Evolutionary conservation across 1,140 invertebrate species (phyloP).

Genomic region (Chymomyza costata): DNA sequence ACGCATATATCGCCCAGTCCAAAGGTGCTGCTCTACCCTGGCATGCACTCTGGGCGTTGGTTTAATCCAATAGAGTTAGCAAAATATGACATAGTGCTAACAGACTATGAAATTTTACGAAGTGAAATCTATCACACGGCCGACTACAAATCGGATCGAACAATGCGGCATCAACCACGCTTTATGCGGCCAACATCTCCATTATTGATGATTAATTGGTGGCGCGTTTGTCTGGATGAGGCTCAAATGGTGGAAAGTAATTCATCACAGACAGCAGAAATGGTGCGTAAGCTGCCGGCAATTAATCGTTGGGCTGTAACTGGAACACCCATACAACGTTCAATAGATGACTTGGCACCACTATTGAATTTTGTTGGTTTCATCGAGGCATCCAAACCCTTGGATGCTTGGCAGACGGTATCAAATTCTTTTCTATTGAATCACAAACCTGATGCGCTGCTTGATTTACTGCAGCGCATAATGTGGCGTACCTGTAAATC

Average conservation of each 20-base stretch:
- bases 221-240: slow-evolving; percentile 88
- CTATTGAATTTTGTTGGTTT: slow-evolving; percentile 81
- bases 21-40: slow-evolving; percentile 78
- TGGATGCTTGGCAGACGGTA: slow-evolving; percentile 77
- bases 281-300: slow-evolving; percentile 81
- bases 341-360: slow-evolving; percentile 81
- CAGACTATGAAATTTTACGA: slow-evolving; percentile 82
- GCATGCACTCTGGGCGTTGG: slow-evolving; percentile 78
- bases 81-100: slow-evolving; percentile 85
- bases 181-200: slow-evolving; percentile 77
- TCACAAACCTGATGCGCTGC: slow-evolving; percentile 53
- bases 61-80: slow-evolving; percentile 81
- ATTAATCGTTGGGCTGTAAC: slow-evolving; percentile 86
- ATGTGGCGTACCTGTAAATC: slow-evolving; percentile 82
- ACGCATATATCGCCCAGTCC: slow-evolving; percentile 78
- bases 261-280: slow-evolving; percentile 73
- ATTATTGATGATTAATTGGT: slow-evolving; percentile 83
- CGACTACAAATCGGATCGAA: slow-evolving; percentile 45
- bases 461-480: slow-evolving; percentile 78
- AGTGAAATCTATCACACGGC: slow-evolving; percentile 78
- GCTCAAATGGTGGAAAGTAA: slow-evolving; percentile 86
- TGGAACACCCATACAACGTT: slow-evolving; percentile 84
- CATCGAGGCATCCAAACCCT: slow-evolving; percentile 26
- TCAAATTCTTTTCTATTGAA: slow-evolving; percentile 77
- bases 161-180: slow-evolving; percentile 39